These are phyloP conservation scores for Metridium senile DNA, from an alignment of 92 coral and sea anemone genomes.

Conservation along the genomic window DNA sequence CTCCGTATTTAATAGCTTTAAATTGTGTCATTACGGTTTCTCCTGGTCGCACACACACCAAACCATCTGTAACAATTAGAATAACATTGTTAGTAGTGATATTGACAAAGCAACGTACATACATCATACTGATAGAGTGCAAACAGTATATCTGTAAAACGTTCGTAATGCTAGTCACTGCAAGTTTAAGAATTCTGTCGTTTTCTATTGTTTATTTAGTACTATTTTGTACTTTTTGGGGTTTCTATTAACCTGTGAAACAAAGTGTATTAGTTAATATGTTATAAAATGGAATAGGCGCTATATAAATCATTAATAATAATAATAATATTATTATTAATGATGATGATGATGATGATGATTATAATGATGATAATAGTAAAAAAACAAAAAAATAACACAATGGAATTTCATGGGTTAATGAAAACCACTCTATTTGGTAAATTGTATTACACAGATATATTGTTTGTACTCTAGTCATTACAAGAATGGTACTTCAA, in stretches of 20 bases:
- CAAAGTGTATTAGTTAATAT: no score
- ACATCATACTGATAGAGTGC: no score
- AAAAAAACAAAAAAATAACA: not conserved
- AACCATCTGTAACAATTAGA: slow-evolving; percentile 63
- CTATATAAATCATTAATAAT: no score
- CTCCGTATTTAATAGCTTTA: slow-evolving; percentile 68
- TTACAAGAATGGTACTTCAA: not conserved
- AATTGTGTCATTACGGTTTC: slow-evolving; percentile 88
- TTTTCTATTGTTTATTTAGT: not conserved
- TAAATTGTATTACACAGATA: not conserved
- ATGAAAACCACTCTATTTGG: not conserved
- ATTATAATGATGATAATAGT: no score
- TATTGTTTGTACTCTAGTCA: no score
- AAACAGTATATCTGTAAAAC: not conserved
- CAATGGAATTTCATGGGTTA: no score
- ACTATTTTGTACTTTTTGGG: not conserved
- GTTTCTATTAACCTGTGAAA: not conserved
- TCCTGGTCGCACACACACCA: slow-evolving; percentile 72
- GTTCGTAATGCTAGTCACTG: no score
- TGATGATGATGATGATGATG: no score
- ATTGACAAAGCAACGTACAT: not conserved
- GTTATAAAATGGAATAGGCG: no score
- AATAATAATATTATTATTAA: no score
- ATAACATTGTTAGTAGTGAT: not conserved
- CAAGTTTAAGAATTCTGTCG: no score